phyloP scores from a whole-genome alignment of 1,140 invertebrate genomes.

The Zaprionus nigranus region DNA sequence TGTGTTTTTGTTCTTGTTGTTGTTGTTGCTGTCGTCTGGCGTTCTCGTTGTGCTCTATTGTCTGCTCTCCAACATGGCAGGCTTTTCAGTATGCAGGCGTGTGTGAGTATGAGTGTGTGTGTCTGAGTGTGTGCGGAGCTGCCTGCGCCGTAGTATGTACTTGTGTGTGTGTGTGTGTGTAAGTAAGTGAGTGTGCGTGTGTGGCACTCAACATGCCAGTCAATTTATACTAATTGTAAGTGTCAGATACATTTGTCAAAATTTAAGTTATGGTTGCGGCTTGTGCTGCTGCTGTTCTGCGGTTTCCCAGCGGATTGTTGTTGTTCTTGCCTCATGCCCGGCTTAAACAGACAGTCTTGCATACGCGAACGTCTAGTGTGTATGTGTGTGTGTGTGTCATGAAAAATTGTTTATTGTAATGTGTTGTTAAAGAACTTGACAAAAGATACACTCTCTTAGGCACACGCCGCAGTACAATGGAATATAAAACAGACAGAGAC shows the following conservation, averaged over 20 bases:
- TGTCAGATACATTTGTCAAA: slow-evolving; percentile 82
- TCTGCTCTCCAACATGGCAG: slow-evolving; percentile 60
- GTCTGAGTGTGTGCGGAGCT: slow-evolving; percentile 18
- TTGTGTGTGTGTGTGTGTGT: slow-evolving; percentile 34
- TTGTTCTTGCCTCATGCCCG: slow-evolving; percentile 24
- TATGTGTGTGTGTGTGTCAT: slow-evolving; percentile 47
- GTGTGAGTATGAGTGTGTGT: slow-evolving; percentile 19
- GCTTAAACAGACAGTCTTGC: slow-evolving; percentile 26
- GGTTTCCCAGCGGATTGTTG: slow-evolving; percentile 52
- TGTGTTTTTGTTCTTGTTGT: slow-evolving; percentile 3
- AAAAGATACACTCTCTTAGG: slow-evolving; percentile 42
- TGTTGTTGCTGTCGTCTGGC: slow-evolving; percentile 44
- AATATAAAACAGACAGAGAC: slow-evolving; percentile 16
- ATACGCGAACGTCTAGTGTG: slow-evolving; percentile 26
- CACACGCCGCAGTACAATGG: slow-evolving; percentile 12
- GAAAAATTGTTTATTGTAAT: slow-evolving; percentile 81
- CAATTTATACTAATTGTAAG: slow-evolving; percentile 82
- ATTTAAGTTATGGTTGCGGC: slow-evolving; percentile 77
- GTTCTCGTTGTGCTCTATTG: slow-evolving; percentile 73
- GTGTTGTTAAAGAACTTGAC: slow-evolving; percentile 71
- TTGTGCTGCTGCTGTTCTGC: slow-evolving; percentile 62
- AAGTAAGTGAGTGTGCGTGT: slow-evolving; percentile 48
- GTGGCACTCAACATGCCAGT: slow-evolving; percentile 80
- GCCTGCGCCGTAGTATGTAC: slow-evolving; percentile 13
- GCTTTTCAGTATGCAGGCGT: slow-evolving; percentile 25